phyloP scores from a whole-genome alignment of 2,888 invertebrate species.

The Cacoxenus indagator region DNA sequence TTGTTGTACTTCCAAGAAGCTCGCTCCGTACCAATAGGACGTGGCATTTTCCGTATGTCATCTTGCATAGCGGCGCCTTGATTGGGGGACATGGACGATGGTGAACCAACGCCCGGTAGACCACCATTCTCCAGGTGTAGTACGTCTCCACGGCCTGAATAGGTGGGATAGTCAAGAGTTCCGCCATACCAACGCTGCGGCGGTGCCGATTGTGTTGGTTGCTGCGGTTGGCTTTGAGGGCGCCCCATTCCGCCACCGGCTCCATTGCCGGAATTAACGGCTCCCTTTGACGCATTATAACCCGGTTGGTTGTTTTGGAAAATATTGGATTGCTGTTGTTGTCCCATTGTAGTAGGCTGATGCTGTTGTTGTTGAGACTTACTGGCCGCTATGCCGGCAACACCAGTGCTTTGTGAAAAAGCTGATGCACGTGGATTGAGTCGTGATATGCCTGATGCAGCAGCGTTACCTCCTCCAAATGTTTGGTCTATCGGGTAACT shows the following conservation, averaged over 20 bases:
- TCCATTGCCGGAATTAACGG: background rate
- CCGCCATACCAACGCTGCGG: constrained; percentile 59
- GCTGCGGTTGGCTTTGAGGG: constrained; percentile 46
- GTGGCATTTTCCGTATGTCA: constrained; percentile 72
- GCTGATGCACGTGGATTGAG: constrained; percentile 87
- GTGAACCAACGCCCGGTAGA: constrained; percentile 64
- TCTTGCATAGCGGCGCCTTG: too few species aligned
- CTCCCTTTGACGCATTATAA: constrained; percentile 26
- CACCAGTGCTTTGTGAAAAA: constrained; percentile 72
- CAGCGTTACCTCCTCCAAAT: constrained; percentile 37
- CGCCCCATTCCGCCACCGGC: constrained; percentile 32
- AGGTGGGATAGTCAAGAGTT: constrained; percentile 55
- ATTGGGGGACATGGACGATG: constrained; percentile 71
- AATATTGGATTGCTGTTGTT: constrained; percentile 54
- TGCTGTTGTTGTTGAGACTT: constrained; percentile 42
- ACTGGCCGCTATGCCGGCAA: constrained; percentile 29
- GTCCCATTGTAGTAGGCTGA: constrained; percentile 30
- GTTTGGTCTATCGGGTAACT: constrained; percentile 60
- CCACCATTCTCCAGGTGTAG: constrained; percentile 67
- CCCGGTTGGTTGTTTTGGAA: constrained; percentile 33
- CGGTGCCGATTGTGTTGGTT: constrained; percentile 37
- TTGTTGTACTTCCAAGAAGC: constrained; percentile 70
- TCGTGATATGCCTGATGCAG: constrained; percentile 73
- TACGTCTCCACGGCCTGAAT: constrained; percentile 59
- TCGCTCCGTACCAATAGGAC: constrained; percentile 88